A percentile compares a stretch with the other conserved stretches of the same genome.
phyloP scores from a whole-genome alignment of 2,113 vertebrate genomes.

The Cephalopterus ornatus region DNA sequence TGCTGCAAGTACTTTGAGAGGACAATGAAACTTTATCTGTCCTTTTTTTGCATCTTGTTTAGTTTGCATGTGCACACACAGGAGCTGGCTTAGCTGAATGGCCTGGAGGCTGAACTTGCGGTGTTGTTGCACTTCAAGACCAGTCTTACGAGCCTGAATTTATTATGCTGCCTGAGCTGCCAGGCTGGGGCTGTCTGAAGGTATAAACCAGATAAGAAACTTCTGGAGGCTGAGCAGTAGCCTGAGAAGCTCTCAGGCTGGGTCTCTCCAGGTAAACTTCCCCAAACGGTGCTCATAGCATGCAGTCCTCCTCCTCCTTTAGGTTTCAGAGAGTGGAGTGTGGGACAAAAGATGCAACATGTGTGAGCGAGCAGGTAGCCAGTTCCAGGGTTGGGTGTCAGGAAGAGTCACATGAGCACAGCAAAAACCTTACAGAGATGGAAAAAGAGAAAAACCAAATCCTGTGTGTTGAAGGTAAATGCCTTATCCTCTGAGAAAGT shows the following conservation, averaged over 20 bases:
- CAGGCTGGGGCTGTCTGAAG: background rate
- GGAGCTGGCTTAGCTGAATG: background rate
- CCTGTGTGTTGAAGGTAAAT: background rate
- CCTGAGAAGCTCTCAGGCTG: background rate
- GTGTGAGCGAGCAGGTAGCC: background rate
- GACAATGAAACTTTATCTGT: background rate
- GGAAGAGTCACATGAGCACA: background rate
- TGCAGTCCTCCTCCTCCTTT: background rate
- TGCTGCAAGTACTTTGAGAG: background rate
- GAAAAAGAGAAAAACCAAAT: background rate
- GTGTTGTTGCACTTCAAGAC: background rate
- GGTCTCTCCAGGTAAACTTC: background rate
- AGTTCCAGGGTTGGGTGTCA: background rate
- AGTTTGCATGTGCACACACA: background rate
- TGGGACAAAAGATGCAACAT: rapidly evolving
- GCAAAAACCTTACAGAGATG: background rate
- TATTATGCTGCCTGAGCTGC: background rate
- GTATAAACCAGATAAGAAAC: background rate
- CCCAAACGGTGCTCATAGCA: rapidly evolving
- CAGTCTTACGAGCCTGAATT: background rate
- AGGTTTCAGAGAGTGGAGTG: rapidly evolving
- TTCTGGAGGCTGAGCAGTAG: background rate
- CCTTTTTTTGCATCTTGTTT: background rate
- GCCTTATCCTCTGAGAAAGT: background rate
- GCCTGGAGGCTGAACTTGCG: background rate